Conservation (phyloP, 2,797 vertebrate genomes). For the Phrynocephalus vlangalii region DNA sequence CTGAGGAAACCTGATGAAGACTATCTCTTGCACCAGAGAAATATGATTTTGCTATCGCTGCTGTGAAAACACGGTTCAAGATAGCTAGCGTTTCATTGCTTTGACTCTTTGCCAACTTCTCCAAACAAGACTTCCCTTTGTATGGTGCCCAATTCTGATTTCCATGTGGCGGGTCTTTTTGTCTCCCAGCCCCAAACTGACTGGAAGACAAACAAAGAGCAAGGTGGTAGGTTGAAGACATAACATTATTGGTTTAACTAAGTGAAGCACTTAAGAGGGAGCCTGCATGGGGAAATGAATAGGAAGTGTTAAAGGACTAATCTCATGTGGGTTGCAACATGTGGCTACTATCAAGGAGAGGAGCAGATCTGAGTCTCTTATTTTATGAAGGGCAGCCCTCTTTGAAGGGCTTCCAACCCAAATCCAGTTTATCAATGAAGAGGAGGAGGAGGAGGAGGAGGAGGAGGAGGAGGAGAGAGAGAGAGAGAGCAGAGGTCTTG, state of each 20-base stretch:
- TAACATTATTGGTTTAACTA: conserved; percentile 25
- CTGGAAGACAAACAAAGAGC: conserved; percentile 49
- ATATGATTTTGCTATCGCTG: conserved; percentile 42
- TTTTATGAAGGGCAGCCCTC: background rate
- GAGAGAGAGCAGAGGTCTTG: background rate
- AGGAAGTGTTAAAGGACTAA: conserved; percentile 24
- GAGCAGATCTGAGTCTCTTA: background rate
- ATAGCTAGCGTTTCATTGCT: conserved; percentile 33
- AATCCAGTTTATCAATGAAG: background rate
- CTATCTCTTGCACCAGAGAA: conserved; percentile 58
- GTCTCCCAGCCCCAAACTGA: conserved; percentile 48
- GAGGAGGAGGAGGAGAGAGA: no score
- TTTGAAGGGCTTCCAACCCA: background rate
- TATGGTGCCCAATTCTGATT: background rate
- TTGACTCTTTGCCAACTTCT: conserved; percentile 46
- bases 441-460: no score
- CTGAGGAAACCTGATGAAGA: conserved; percentile 62
- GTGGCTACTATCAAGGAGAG: background rate
- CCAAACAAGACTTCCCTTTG: conserved; percentile 58
- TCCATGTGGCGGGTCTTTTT: conserved; percentile 31
- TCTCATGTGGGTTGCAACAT: conserved; percentile 17
- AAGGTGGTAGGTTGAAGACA: conserved; percentile 36
- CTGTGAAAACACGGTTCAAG: conserved; percentile 59
- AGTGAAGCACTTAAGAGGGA: conserved; percentile 8
- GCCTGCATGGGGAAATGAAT: background rate